Evolutionary conservation across 2,113 vertebrate genomes (phyloP).

Genomic region (Prunella fulvescens): DNA sequence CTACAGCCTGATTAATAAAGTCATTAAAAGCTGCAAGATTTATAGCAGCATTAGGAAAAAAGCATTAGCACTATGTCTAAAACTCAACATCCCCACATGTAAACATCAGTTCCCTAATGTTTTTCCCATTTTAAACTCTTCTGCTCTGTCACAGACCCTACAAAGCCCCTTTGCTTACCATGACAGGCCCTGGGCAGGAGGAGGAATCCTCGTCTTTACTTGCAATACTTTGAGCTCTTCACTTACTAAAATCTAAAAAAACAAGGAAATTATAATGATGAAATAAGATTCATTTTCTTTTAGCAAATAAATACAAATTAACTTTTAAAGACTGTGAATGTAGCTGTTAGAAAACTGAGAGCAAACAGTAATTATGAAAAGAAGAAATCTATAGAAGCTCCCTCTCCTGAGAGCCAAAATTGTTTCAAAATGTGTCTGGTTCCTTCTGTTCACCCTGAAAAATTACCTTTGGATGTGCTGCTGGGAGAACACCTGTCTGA

Average conservation of each 20-base stretch:
- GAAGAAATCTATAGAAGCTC: not conserved
- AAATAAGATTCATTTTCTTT: not conserved
- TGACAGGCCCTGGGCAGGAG: slow-evolving; percentile 73
- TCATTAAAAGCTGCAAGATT: not conserved
- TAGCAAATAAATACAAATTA: not conserved
- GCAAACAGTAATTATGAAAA: not conserved
- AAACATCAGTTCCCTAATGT: not conserved
- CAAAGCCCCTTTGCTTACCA: slow-evolving; percentile 64
- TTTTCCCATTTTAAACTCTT: not conserved
- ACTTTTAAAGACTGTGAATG: not conserved
- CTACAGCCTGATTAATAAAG: not conserved
- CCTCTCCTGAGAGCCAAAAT: not conserved
- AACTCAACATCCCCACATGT: not conserved
- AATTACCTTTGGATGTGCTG: not conserved
- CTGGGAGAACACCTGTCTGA: not conserved
- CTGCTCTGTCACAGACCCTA: not conserved
- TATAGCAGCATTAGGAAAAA: not conserved
- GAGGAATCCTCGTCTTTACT: slow-evolving; percentile 57
- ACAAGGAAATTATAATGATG: not conserved
- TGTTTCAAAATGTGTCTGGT: not conserved
- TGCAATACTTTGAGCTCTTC: slow-evolving; percentile 21
- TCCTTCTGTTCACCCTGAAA: not conserved
- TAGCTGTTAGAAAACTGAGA: not conserved
- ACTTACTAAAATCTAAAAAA: slow-evolving; percentile 50
- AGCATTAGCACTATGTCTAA: not conserved